Evolutionary conservation across 92 coral and sea anemone species (phyloP).

Genomic region (Heliopora coerulea): DNA sequence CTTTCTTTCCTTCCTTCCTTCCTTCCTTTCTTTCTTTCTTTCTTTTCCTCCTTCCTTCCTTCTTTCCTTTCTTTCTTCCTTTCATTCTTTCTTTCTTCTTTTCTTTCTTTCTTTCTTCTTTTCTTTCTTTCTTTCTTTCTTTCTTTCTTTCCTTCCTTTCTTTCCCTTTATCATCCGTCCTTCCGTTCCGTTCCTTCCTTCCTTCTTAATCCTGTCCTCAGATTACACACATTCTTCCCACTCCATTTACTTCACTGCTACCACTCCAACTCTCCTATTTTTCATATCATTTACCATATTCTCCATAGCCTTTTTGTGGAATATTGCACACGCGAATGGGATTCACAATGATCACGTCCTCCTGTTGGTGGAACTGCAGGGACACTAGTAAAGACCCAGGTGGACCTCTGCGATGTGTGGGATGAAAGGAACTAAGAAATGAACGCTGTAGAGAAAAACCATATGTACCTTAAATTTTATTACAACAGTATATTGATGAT

Average conservation of each 20-base stretch:
- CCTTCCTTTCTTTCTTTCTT: background rate
- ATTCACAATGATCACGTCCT: constrained; percentile 3
- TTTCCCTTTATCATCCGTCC: background rate
- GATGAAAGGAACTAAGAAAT: constrained; percentile 6
- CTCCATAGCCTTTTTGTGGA: constrained; percentile 19
- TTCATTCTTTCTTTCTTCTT: background rate
- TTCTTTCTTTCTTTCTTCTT: background rate
- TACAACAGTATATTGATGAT: background rate
- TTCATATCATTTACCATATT: constrained; percentile 12
- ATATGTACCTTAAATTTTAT: background rate
- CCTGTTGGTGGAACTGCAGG: constrained; percentile 17
- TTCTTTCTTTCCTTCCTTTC: background rate
- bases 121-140: background rate
- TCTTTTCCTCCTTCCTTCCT: background rate
- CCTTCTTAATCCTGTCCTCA: background rate
- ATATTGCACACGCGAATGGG: constrained; percentile 16
- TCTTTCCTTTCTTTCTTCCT: background rate
- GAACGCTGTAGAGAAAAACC: background rate
- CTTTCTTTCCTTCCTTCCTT: background rate
- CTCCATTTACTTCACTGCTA: background rate
- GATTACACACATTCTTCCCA: background rate
- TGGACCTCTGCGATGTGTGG: constrained; percentile 2
- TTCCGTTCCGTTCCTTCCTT: constrained; percentile 6
- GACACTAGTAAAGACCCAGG: constrained; percentile 20
- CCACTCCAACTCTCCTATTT: background rate